These are phyloP conservation scores for Kradibia gibbosae DNA, from an alignment of 1,140 invertebrate species.

Conservation along the genomic window DNA sequence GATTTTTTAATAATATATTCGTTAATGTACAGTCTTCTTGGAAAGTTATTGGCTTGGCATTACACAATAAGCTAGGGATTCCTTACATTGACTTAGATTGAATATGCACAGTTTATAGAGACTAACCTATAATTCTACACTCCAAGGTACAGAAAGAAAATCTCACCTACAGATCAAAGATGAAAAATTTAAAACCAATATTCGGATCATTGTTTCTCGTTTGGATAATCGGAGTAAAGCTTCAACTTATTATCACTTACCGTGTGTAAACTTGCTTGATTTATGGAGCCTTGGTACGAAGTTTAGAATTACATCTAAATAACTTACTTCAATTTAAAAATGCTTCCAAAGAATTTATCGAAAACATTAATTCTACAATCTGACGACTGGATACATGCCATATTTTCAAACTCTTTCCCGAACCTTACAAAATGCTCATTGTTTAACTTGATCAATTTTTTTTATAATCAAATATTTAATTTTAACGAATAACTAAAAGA, in stretches of 20 bases:
- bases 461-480: no score
- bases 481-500: no score
- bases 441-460: no score
- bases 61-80: background rate
- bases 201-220: background rate
- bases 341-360: background rate
- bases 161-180: background rate
- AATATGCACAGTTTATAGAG: background rate
- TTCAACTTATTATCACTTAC: background rate
- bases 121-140: background rate
- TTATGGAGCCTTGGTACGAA: background rate
- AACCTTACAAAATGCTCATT: no score
- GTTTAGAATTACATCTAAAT: background rate
- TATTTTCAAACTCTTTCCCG: no score
- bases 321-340: background rate
- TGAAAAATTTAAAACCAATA: background rate
- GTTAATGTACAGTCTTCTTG: background rate
- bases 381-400: no score
- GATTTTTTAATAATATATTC: constrained; percentile 9
- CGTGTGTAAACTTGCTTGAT: background rate
- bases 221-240: background rate
- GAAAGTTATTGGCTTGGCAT: background rate
- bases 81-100: no score
- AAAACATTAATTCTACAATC: background rate
- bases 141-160: background rate